These are phyloP conservation scores for Erebia palarica DNA, from an alignment of 2,888 invertebrate species.

Conservation along the genomic window DNA sequence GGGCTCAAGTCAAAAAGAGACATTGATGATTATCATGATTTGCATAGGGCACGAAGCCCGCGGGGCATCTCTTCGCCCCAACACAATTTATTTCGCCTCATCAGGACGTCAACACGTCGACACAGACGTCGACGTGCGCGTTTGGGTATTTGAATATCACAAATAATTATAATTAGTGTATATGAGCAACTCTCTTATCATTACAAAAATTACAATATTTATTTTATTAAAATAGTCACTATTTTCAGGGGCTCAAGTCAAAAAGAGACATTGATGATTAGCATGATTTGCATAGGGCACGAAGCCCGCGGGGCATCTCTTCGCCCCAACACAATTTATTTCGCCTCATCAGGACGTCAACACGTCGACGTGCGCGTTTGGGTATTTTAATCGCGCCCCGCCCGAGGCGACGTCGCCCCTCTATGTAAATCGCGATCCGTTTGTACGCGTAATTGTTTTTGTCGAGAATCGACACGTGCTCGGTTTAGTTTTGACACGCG, in stretches of 20 bases:
- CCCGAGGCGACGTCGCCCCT: slow-evolving; percentile 43
- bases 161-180: too few species aligned
- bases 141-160: slow-evolving; percentile 71
- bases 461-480: slow-evolving; percentile 67
- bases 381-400: slow-evolving; percentile 70
- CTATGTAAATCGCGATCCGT: slow-evolving; percentile 71
- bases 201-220: background rate
- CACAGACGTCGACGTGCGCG: slow-evolving; percentile 75
- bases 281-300: slow-evolving; percentile 77
- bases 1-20: background rate
- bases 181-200: background rate
- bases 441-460: slow-evolving; percentile 73
- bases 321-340: slow-evolving; percentile 68
- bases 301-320: slow-evolving; percentile 59
- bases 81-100: slow-evolving; percentile 76
- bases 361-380: slow-evolving; percentile 76
- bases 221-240: slow-evolving; percentile 11
- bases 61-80: slow-evolving; percentile 53
- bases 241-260: slow-evolving; percentile 31
- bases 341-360: slow-evolving; percentile 80
- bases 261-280: slow-evolving; percentile 58
- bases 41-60: slow-evolving; percentile 70
- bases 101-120: slow-evolving; percentile 81
- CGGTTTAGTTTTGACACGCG: slow-evolving; percentile 51
- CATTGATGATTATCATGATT: slow-evolving; percentile 75